Base-by-base conservation (phyloP, 2,797 vertebrate genomes). In the Prunella strophiata region DNA sequence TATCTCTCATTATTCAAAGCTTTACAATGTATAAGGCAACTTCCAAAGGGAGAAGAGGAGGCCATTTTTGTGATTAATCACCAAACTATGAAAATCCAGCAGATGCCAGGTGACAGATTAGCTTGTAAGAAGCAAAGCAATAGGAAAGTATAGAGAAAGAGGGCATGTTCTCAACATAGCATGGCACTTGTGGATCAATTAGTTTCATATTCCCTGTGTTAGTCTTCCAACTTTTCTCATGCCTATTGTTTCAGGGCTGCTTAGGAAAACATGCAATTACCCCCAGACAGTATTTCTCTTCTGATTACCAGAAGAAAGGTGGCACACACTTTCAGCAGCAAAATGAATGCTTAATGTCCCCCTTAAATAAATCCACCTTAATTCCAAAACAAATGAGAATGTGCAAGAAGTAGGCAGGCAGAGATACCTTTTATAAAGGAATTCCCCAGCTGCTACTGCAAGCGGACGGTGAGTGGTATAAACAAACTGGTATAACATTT, bases 381-480 rank as follows among this genome's bases (percentile, higher is more conserved):
- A 83, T 52, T 68, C 58, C 25, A 47, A 85, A 94, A 58, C 73
- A 84, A 91, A 86, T 26, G 36, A 88, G 76, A 88, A 79, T 27
- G 76, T 14, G 18, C 48, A 65, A 95, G 72, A 92, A 85, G 48
- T 11, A 88, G 71, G 85, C 58, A 95, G 80, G 62, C 71, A 93
- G 72, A 96, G 93, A 96, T 97, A 99, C 99, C 98, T 98, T 59
- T 96, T 98, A 81, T 98, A 98, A 51, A 99, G 98, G 94, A 99
- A 98, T 97, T 99, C 98, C 36, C 99, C 99, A 30, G 99, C 99
- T 36, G 98, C 96, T 77, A 97, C 95, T 6, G 99, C 99, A 15
- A 99, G 97, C 2, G 98, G 98, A 52, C 99, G 98, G 95, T 99
- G 98, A n/a, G 98, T 98, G 20, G 98, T 97, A 94, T 98, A 99